phyloP scores from a whole-genome alignment of 2,888 invertebrate genomes.

The Cantharis nigra region DNA sequence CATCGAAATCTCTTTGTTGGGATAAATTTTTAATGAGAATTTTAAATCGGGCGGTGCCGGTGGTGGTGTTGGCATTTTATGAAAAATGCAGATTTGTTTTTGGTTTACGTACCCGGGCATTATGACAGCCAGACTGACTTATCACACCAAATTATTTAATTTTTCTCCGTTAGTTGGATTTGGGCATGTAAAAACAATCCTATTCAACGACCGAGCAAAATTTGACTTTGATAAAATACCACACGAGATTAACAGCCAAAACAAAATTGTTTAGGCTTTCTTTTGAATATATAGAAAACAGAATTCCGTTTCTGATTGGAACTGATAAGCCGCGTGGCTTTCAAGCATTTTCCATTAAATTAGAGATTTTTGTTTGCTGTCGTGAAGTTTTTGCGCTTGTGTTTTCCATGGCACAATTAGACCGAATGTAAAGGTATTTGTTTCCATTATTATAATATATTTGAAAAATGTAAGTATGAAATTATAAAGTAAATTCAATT shows the following conservation, averaged over 20 bases:
- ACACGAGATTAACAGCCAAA: neutral
- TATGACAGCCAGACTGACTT: neutral
- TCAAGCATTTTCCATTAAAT: neutral
- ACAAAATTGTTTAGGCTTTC: neutral
- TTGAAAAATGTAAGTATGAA: neutral
- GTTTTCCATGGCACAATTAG: too few species aligned
- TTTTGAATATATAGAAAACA: neutral
- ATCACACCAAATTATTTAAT: conserved; percentile 4
- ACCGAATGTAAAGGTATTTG: too few species aligned
- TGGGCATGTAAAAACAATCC: neutral
- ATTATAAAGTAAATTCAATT: neutral
- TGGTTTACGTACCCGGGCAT: neutral
- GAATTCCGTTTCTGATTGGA: neutral
- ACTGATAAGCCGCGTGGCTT: neutral
- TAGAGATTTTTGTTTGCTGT: neutral
- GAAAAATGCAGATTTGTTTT: conserved; percentile 6
- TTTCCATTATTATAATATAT: too few species aligned
- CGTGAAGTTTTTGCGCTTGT: neutral
- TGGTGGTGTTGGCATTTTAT: neutral
- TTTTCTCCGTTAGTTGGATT: neutral
- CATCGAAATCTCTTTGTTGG: neutral
- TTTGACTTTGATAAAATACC: neutral
- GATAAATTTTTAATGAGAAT: conserved; percentile 4
- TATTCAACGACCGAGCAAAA: neutral
- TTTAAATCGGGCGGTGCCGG: neutral